Base-by-base conservation (phyloP, 2,113 vertebrate genomes). In the Erpornis zantholeuca region DNA sequence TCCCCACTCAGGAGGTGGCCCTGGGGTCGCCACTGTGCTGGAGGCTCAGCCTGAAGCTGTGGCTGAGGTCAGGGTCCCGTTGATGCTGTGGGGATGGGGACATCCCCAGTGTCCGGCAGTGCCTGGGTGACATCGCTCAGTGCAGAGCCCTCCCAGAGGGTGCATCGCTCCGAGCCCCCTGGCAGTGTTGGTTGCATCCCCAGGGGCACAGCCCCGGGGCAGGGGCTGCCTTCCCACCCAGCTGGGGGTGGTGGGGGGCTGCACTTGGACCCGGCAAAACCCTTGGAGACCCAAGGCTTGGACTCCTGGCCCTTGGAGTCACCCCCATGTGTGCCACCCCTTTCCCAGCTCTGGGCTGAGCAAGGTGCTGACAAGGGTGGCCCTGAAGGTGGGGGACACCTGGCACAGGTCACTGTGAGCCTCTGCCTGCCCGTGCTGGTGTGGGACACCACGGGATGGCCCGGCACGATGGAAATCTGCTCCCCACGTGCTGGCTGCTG, bases 11-110 rank as follows among this genome's bases (percentile, higher is more conserved):
- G 64, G n/a, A 69, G 42, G 57, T 9, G 19, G 27, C n/a, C 53
- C 44, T 9, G 2, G 25, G 31, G 17, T 38, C 52, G 54, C 19
- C 7, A 0, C 0, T 18, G 53, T 0, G 0, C 44, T 23, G 27
- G 53, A 44, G 29, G 29, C 21, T 54, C 60, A 84, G 22, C 27
- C 53, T 53, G 85, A 64, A 69, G 49, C 65, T 75, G 17, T 60
- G 61, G 69, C 61, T 82, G 52, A 78, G 66, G 16, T 82, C 27
- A 21, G 45, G 45, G 21, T 82, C 54, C 45, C 21, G 35, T 2
- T 1, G 2, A 56, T 65, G 57, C 33, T 0, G 0, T 22, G 47
- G 79, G 29, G 45, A 35, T 47, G 78, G 47, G 45, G 12, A 29
- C 15, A n/a, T 73, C 20, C 66, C 29, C 40, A 17, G 15, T 23